These are phyloP conservation scores for Hydraecia micacea DNA, from an alignment of 2,888 invertebrate genomes.

Conservation along the genomic window DNA sequence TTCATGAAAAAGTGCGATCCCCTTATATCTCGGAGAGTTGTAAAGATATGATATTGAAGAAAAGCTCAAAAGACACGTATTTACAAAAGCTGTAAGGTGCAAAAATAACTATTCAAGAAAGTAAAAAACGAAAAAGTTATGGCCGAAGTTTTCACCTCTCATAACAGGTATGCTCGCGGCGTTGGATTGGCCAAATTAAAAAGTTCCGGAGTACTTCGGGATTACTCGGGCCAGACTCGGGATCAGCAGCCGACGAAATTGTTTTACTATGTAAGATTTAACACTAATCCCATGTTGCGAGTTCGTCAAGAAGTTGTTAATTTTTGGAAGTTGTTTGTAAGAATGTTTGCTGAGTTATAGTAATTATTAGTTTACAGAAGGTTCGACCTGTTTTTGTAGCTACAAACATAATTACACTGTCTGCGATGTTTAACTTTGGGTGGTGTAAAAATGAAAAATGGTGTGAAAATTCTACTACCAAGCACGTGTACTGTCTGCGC, in stretches of 20 bases:
- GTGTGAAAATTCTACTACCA: too few relatives aligned
- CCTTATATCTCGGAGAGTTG: too few relatives aligned
- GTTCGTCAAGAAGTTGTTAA: conserved; percentile 40
- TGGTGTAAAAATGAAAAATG: too few relatives aligned
- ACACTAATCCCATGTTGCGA: conserved; percentile 37
- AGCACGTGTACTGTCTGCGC: neutral
- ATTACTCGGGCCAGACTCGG: conserved; percentile 49
- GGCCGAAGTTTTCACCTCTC: conserved; percentile 63
- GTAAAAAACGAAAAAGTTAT: too few relatives aligned
- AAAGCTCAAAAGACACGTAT: too few relatives aligned
- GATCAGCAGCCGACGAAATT: conserved; percentile 58
- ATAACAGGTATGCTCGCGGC: conserved; percentile 54
- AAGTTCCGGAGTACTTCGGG: conserved; percentile 47
- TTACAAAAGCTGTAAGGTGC: too few relatives aligned
- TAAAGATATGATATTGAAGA: too few relatives aligned
- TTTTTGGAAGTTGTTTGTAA: conserved; percentile 33
- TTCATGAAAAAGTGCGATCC: too few relatives aligned
- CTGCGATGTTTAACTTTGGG: neutral
- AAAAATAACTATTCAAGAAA: too few relatives aligned
- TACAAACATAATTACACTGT: conserved; percentile 11
- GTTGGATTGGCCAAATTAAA: conserved; percentile 56
- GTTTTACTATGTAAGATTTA: conserved; percentile 51
- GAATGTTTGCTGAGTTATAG: conserved; percentile 37
- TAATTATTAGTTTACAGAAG: conserved; percentile 39
- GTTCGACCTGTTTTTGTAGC: conserved; percentile 3